A percentile compares a stretch with the other conserved stretches of the same genome.
Evolutionary conservation across 2,888 invertebrate species (phyloP).

Genomic region (Idaea biselata): DNA sequence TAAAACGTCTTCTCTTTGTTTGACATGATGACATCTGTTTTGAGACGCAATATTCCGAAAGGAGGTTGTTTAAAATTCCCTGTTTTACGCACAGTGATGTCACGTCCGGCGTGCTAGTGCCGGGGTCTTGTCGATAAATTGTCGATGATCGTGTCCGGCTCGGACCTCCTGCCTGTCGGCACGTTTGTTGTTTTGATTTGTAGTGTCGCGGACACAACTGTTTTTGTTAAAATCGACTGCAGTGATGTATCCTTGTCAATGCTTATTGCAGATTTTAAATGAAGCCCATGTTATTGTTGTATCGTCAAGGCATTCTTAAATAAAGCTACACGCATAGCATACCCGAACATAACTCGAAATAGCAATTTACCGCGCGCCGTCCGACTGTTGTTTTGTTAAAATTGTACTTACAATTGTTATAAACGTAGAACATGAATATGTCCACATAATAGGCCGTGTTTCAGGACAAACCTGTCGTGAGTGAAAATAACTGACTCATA

Average conservation of each 20-base stretch:
- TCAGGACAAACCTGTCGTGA: background rate
- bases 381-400: background rate
- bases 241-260: constrained; percentile 11
- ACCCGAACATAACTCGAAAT: background rate
- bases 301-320: background rate
- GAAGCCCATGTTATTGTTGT: background rate
- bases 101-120: constrained; percentile 59
- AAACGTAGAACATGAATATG: background rate
- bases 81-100: constrained; percentile 73
- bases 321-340: background rate
- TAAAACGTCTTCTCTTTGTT: constrained; percentile 30
- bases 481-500: background rate
- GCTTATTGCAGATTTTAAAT: constrained; percentile 16
- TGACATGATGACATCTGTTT: constrained; percentile 64
- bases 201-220: constrained; percentile 58
- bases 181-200: constrained; percentile 72
- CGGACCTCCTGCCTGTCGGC: constrained; percentile 76
- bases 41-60: constrained; percentile 62
- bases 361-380: background rate
- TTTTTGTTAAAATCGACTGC: constrained; percentile 53
- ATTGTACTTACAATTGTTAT: background rate
- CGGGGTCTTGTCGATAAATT: constrained; percentile 28
- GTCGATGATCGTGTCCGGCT: constrained; percentile 65
- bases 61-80: constrained; percentile 77
- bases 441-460: background rate